Conservation (phyloP, 2,888 invertebrate genomes). For the Cantharis rufa region DNA sequence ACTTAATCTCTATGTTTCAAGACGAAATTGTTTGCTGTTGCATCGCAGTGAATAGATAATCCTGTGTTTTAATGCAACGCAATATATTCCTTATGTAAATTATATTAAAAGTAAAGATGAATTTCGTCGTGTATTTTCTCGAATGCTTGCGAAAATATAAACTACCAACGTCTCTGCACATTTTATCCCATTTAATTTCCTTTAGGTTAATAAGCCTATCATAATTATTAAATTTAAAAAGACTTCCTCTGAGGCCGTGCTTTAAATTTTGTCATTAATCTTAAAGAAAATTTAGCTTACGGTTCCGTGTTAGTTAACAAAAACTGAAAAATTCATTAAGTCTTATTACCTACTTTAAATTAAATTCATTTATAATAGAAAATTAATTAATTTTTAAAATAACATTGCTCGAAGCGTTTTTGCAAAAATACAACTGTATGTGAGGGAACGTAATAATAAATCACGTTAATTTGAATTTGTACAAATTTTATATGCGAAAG, state of each 20-base stretch:
- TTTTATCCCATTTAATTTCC: neutral
- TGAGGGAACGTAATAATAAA: neutral
- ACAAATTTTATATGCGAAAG: neutral
- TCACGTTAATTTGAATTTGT: neutral
- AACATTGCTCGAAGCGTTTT: neutral
- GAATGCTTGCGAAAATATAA: neutral
- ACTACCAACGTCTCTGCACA: neutral
- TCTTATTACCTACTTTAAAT: neutral
- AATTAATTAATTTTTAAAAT: neutral
- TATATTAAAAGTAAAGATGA: neutral
- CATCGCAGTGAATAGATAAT: neutral
- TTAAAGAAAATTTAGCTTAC: neutral
- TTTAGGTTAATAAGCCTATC: neutral
- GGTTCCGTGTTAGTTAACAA: neutral
- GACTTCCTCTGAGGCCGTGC: neutral
- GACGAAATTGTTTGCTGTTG: neutral
- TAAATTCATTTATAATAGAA: neutral
- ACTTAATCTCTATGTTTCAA: neutral
- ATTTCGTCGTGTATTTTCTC: neutral
- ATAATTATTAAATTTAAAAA: neutral
- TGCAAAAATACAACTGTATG: neutral
- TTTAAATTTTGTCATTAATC: neutral
- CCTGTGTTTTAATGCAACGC: neutral
- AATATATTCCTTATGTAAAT: neutral
- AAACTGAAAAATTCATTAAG: neutral